Percentiles rank a stretch among this genome's conserved stretches.
These are phyloP conservation scores for Ormia ochracea DNA, from an alignment of 2,888 invertebrate species.

Conservation along the genomic window DNA sequence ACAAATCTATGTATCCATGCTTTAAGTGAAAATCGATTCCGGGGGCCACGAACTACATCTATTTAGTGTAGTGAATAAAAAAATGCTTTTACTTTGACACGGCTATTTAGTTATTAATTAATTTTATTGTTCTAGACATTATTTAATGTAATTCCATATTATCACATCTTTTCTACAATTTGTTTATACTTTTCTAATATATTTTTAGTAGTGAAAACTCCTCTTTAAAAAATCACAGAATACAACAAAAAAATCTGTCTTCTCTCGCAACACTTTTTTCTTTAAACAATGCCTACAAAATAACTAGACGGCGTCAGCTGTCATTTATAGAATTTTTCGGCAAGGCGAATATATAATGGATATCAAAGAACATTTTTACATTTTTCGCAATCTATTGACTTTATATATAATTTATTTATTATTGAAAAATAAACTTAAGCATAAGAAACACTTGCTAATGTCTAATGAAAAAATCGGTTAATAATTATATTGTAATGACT, in stretches of 20 bases:
- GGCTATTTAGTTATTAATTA: not conserved
- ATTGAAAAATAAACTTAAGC: no score
- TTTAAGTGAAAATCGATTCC: conserved; percentile 58
- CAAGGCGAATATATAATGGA: no score
- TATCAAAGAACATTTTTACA: no score
- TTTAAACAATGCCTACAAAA: not conserved
- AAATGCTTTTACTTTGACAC: not conserved
- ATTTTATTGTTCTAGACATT: not conserved
- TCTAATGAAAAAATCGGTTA: no score
- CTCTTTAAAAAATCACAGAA: no score
- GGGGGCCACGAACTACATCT: conserved; percentile 30
- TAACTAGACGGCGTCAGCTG: conserved; percentile 3
- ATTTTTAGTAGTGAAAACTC: conserved; percentile 42
- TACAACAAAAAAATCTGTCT: conserved; percentile 38
- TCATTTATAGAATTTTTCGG: not conserved
- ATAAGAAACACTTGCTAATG: no score
- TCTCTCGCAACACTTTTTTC: conserved; percentile 35
- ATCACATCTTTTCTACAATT: conserved; percentile 25
- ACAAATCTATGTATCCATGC: conserved; percentile 60
- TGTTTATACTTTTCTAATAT: conserved; percentile 27
- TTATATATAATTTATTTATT: no score
- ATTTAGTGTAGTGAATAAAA: not conserved
- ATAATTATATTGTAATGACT: no score
- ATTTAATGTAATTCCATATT: conserved; percentile 8
- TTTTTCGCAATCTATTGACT: no score